Base-by-base conservation (phyloP, 2,113 vertebrate species). In the Megaptera novaeangliae region DNA sequence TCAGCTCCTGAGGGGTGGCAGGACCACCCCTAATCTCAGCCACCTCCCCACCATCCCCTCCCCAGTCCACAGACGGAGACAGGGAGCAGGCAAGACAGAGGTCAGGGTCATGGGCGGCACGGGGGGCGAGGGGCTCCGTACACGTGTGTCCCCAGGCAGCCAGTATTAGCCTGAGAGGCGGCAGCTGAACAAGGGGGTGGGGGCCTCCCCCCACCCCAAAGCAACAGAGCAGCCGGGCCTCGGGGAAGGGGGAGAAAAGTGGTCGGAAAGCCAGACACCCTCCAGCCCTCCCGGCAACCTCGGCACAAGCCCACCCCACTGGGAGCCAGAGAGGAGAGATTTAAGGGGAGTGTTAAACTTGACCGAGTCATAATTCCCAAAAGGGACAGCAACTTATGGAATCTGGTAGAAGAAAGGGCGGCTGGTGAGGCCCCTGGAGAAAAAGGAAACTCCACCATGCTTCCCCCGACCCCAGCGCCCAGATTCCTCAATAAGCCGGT, bases 371-470 rank as follows among this genome's bases (percentile, higher is more conserved):
- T 34, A 11, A 44, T 5, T 6, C 34, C 12, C 36, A 2, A 23
- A 34, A 46, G 44, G 25, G 82, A 41, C 6, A 12, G 14, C 59
- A 52, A 55, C 46, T 12, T 61, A 6, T 4, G 9, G 52, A 80
- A 61, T 12, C 29, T 27, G n/a, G 29, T 34, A 39, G 72, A 77
- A 39, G 69, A 41, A 49, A 61, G 46, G 46, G 23, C 1, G 8
- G 2, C 1, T n/a, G 55, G 17, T 21, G 15, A 83, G 36, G 25
- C 2, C 0, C 15, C 29, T 17, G 8, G 41, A 46, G 36, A 36
- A 9, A 6, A 52, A 31, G 55, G 63, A 57, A 71, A 21, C 63
- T 44, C 5, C 0, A 0, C 23, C 8, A 0, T 0, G 4, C 5
- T 75, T 3, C 2, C 25, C 6, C 39, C 23, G 12, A n/a, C 3